Evolutionary conservation across 2,888 invertebrate species (phyloP).

Genomic region (Spisula solida): DNA sequence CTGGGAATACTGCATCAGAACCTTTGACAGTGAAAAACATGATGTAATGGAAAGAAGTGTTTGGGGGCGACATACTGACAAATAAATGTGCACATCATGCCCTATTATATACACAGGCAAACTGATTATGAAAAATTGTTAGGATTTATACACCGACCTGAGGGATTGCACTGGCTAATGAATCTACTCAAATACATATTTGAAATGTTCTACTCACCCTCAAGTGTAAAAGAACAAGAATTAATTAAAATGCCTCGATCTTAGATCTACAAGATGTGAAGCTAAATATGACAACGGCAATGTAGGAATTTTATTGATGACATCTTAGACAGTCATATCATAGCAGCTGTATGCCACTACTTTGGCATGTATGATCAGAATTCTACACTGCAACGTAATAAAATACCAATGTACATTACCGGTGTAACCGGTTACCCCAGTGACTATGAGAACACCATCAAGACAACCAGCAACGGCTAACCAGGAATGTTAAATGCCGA

Average conservation of each 20-base stretch:
- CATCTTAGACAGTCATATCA: constrained; percentile 42
- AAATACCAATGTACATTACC: constrained; percentile 18
- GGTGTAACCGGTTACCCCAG: too few species aligned
- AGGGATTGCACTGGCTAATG: constrained; percentile 60
- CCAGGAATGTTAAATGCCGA: too few species aligned
- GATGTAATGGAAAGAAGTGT: too few species aligned
- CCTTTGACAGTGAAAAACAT: too few species aligned
- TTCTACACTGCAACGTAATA: constrained; percentile 15
- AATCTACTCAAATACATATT: constrained; percentile 44
- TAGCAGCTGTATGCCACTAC: constrained; percentile 36
- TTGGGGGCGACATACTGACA: too few species aligned
- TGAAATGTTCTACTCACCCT: constrained; percentile 37
- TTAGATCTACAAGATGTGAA: constrained; percentile 48
- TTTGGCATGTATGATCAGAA: constrained; percentile 37
- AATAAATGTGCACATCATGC: too few species aligned
- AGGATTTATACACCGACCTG: too few species aligned
- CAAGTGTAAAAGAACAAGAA: constrained; percentile 36
- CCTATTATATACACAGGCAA: too few species aligned
- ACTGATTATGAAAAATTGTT: too few species aligned
- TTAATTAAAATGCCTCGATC: constrained; percentile 36
- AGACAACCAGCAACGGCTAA: too few species aligned
- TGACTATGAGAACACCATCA: too few species aligned
- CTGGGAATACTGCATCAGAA: too few species aligned
- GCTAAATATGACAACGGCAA: constrained; percentile 30
- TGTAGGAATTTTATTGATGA: constrained; percentile 45